Evolutionary conservation across 53 echinoderm and acorn worm genomes (phyloP).

Genomic region (Paracentrotus lividus): DNA sequence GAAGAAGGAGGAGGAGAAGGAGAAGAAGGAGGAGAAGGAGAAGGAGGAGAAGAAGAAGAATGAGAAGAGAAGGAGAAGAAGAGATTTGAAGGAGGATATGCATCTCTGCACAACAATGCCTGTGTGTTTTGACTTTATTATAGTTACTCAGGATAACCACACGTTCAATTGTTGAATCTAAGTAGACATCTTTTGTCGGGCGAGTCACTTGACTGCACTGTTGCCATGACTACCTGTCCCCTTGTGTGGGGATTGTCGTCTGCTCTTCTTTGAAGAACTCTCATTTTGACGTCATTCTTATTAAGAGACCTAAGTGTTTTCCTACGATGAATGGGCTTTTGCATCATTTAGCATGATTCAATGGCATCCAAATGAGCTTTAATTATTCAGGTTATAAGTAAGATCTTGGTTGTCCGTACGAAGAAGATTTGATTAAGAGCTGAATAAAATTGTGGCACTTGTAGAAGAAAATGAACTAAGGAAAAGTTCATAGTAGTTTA

Average conservation of each 20-base stretch:
- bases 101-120: not conserved
- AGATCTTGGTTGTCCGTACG: too few species aligned
- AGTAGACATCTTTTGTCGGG: not conserved
- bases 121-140: conserved; percentile 16
- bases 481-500: too few species aligned
- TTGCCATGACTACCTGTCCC: conserved; percentile 1
- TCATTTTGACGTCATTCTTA: conserved; percentile 25
- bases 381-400: too few species aligned
- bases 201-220: conserved; percentile 25
- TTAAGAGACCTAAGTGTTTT: not conserved
- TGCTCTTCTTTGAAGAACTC: not conserved
- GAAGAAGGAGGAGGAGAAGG: not conserved
- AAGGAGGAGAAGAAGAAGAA: too few species aligned
- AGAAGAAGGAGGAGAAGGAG: not conserved
- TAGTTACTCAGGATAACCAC: conserved; percentile 8
- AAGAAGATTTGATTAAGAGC: too few species aligned
- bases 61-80: not conserved
- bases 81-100: too few species aligned
- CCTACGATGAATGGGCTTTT: not conserved
- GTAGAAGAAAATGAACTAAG: too few species aligned
- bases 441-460: too few species aligned
- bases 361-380: not conserved
- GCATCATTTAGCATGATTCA: not conserved
- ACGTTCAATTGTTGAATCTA: not conserved
- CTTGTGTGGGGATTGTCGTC: not conserved